A percentile compares a stretch with the other conserved stretches of the same genome.
Conservation (phyloP, 2,888 invertebrate genomes). For the Amorpha juglandis region DNA sequence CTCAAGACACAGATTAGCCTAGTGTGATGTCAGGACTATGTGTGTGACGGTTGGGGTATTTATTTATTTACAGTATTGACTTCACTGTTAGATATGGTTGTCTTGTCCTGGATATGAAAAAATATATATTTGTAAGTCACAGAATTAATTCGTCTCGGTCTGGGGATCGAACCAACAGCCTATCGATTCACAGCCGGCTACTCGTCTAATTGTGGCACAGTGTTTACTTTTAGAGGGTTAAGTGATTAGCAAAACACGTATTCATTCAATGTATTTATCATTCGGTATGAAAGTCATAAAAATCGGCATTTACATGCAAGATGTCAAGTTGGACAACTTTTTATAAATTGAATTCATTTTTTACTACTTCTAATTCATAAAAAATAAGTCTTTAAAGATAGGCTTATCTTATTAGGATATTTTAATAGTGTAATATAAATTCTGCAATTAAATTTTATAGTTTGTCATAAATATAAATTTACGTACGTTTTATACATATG, state of each 20-base stretch:
- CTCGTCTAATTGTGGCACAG: too few species aligned
- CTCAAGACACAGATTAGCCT: too few species aligned
- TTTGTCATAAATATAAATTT: background rate
- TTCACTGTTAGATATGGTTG: too few species aligned
- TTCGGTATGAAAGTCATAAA: slow-evolving; percentile 8
- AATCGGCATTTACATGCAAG: slow-evolving; percentile 7
- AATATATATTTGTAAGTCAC: too few species aligned
- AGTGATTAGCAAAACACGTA: background rate
- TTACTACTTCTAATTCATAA: slow-evolving; percentile 5
- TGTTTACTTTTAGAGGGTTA: too few species aligned
- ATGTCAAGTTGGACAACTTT: slow-evolving; percentile 3
- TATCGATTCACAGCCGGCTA: too few species aligned
- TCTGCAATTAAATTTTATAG: slow-evolving; percentile 18
- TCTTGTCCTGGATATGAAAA: too few species aligned
- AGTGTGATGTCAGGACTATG: too few species aligned
- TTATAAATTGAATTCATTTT: slow-evolving; percentile 3
- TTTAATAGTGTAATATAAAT: slow-evolving; percentile 8
- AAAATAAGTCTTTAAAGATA: slow-evolving; percentile 4
- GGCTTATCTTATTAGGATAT: slow-evolving; percentile 22
- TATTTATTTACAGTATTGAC: too few species aligned
- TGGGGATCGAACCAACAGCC: too few species aligned
- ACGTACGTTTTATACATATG: background rate
- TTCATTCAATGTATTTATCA: background rate
- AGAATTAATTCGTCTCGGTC: too few species aligned
- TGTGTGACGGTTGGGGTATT: too few species aligned